These are phyloP conservation scores for Pelobates fuscus DNA, from an alignment of 2,113 vertebrate genomes.

Conservation along the genomic window DNA sequence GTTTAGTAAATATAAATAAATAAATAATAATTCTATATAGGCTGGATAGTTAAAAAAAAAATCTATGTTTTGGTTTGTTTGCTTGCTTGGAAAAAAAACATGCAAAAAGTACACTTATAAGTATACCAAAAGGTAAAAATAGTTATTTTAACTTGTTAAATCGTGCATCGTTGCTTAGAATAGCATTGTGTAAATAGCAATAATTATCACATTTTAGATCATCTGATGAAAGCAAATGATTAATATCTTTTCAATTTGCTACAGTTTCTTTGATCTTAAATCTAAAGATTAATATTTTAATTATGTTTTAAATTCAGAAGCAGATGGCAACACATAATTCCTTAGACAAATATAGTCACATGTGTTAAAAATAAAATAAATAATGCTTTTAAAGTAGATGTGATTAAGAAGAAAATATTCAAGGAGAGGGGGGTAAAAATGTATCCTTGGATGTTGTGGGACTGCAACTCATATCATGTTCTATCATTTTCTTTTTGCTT, in stretches of 20 bases:
- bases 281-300: background rate
- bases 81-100: too few relatives aligned
- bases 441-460: too few relatives aligned
- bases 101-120: too few relatives aligned
- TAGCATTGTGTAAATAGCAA: constrained; percentile 21
- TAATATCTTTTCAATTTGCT: constrained; percentile 23
- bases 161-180: constrained; percentile 10
- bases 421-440: too few relatives aligned
- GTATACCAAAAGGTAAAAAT: background rate
- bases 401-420: background rate
- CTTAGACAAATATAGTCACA: background rate
- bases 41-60: too few relatives aligned
- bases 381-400: background rate
- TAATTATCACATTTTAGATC: constrained; percentile 25
- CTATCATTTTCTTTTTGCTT: too few relatives aligned
- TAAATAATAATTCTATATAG: too few relatives aligned
- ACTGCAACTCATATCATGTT: too few relatives aligned
- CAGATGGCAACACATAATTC: background rate
- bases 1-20: too few relatives aligned
- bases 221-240: constrained; percentile 21
- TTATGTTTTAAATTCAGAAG: constrained; percentile 15
- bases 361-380: too few relatives aligned
- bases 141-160: constrained; percentile 9
- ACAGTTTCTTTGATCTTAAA: constrained; percentile 1
- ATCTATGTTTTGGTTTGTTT: too few relatives aligned